These are phyloP conservation scores for Gnathonemus echidnorhynchus DNA, from an alignment of 2,113 vertebrate genomes.

Conservation along the genomic window DNA sequence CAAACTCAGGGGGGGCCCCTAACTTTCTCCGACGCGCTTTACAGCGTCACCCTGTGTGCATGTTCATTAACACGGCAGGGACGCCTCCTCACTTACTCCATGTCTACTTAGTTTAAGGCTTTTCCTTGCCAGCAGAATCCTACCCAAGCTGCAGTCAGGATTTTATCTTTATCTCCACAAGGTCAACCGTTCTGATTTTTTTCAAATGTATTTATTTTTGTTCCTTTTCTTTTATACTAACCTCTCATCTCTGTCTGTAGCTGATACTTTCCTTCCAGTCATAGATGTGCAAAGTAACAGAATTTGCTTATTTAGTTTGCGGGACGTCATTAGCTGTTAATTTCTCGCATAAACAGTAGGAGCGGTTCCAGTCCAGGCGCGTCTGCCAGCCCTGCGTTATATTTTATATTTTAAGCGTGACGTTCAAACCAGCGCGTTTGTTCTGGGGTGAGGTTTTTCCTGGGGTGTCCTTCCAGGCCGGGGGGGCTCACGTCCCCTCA, in stretches of 20 bases:
- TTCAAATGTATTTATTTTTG: background rate
- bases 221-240: background rate
- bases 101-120: constrained; percentile 13
- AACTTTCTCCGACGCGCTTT: background rate
- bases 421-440: constrained; percentile 78
- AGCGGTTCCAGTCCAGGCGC: constrained; percentile 63
- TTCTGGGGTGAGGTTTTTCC: constrained; percentile 66
- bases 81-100: background rate
- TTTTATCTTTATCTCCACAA: background rate
- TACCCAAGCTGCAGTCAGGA: background rate
- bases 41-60: background rate
- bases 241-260: background rate
- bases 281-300: background rate
- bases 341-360: constrained; percentile 18
- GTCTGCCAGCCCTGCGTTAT: constrained; percentile 66
- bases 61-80: background rate
- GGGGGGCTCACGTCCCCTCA: constrained; percentile 58
- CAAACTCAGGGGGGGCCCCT: background rate
- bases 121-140: background rate
- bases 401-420: constrained; percentile 45
- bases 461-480: constrained; percentile 70
- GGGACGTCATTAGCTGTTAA: constrained; percentile 8
- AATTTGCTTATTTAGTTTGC: background rate
- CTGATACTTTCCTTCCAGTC: background rate
- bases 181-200: background rate